phyloP scores from a whole-genome alignment of 2,113 vertebrate species.

The Lontra canadensis region DNA sequence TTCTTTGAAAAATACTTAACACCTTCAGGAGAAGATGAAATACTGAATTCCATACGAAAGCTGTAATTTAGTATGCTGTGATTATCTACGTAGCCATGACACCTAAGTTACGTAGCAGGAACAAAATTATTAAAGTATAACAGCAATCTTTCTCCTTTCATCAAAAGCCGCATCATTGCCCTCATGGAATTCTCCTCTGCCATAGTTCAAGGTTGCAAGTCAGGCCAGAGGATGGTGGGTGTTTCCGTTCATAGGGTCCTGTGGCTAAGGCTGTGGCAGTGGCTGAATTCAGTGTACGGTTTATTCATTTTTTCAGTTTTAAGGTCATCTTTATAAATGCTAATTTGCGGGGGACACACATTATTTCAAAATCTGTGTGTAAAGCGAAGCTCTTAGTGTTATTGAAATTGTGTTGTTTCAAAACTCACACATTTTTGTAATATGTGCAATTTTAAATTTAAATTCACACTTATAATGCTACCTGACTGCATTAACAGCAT shows the following conservation, averaged over 20 bases:
- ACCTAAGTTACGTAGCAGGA: background rate
- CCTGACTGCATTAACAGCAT: background rate
- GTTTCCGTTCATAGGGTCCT: background rate
- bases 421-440: background rate
- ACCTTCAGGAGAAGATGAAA: conserved; percentile 26
- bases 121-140: background rate
- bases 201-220: background rate
- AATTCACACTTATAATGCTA: background rate
- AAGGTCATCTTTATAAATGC: background rate
- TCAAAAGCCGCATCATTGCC: background rate
- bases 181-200: background rate
- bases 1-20: conserved; percentile 36
- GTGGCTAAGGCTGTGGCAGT: background rate
- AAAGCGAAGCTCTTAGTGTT: background rate
- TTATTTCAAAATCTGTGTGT: background rate
- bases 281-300: background rate
- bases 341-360: background rate
- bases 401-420: background rate
- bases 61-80: background rate
- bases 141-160: background rate
- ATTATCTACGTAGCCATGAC: background rate
- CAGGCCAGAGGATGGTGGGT: background rate
- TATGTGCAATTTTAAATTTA: background rate
- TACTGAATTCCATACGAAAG: background rate
- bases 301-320: background rate